Evolutionary conservation across 2,888 invertebrate species (phyloP), one percentile per base, ranked within the genome.

Genomic region (Brachyptera risi): DNA sequence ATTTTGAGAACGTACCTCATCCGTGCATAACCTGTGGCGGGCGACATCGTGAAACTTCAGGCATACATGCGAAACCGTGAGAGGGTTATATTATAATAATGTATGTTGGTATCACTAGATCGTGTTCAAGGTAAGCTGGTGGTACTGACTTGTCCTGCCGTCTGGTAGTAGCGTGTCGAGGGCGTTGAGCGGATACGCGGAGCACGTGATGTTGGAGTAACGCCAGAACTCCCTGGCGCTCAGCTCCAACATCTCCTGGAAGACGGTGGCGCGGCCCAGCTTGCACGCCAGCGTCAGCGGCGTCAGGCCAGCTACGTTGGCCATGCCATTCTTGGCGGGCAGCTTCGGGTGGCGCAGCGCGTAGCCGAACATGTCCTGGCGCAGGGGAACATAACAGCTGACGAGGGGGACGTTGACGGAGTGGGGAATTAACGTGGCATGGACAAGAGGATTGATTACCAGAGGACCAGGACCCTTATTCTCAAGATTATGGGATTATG

Each of bases 131-230:
- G n/a, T n/a, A n/a, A n/a, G n/a, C n/a, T n/a, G n/a, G n/a, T 3
- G 40, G 13, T 50, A 73, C 83, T 80, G 79, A 98, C 97, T 98
- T 66, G 97, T 97, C 68, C 91, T 82, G 58, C 98, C 98, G 77
- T 94, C 92, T 3, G 96, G 94, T 62, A 93, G 79, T 63, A 99
- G 83, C 0, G 98, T 98, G 74, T 99, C 99, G 69, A 99, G 79
- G 1, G 96, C 96, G 74, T 95, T 96, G 58, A 99, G 79, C 0
- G 97, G 97, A 76, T 99, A 99, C 3, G 94, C 96, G 0, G 97
- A 96, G 76, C 98, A 99, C 9, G 96, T 96, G 68, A 98, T 96
- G 73, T 98, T 98, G 72, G 96, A 96, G 78, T 97, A 99, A 57
- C 97, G 81, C 99, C 99, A 99, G 78, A 98, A 96, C 77, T 97